These are phyloP conservation scores for Pithys albifrons DNA, from an alignment of 2,113 vertebrate species.

Conservation along the genomic window DNA sequence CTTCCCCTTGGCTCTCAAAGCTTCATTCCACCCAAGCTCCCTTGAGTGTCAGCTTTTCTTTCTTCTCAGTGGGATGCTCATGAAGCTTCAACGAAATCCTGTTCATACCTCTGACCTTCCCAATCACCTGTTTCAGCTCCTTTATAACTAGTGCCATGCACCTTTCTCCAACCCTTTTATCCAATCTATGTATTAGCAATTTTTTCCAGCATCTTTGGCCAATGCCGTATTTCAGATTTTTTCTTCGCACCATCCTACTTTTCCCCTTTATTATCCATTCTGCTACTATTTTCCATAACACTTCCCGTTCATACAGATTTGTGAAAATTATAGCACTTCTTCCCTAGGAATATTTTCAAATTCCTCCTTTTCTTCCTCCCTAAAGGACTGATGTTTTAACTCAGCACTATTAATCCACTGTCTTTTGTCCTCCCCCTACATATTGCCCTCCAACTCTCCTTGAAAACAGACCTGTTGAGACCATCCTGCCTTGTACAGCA, in stretches of 20 bases:
- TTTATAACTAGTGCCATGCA: accelerated
- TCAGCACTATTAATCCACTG: not conserved
- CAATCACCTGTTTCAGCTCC: not conserved
- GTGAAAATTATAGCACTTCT: not conserved
- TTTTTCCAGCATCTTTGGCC: not conserved
- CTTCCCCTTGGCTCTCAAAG: not conserved
- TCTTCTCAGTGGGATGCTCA: not conserved
- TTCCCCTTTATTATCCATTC: not conserved
- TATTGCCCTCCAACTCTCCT: not conserved
- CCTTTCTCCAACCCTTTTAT: not conserved
- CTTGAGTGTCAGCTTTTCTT: not conserved
- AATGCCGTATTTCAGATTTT: not conserved
- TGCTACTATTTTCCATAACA: not conserved
- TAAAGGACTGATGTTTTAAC: not conserved
- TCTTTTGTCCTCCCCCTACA: not conserved
- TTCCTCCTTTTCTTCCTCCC: not conserved
- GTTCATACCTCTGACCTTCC: not conserved
- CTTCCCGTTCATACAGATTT: not conserved
- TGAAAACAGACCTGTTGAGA: not conserved
- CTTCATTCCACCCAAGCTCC: not conserved
- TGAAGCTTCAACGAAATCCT: not conserved
- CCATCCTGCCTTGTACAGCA: not conserved
- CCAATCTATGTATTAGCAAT: not conserved
- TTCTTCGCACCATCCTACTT: not conserved
- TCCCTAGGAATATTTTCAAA: not conserved